Conservation (phyloP, 1,140 invertebrate genomes). For the Globodera rostochiensis region DNA sequence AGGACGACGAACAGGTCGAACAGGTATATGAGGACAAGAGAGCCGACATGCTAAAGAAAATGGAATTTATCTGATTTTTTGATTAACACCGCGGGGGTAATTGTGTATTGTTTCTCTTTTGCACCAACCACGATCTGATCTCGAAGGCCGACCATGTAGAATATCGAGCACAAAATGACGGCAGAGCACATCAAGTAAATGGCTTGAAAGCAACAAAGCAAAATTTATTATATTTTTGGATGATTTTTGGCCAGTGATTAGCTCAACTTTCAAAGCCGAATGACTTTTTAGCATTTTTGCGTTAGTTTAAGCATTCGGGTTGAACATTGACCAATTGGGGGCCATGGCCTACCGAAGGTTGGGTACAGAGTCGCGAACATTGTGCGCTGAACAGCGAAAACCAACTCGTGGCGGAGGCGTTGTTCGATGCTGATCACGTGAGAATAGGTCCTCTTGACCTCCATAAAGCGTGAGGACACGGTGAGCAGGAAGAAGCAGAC, state of each 20-base stretch:
- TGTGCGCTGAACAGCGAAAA: slow-evolving; percentile 48
- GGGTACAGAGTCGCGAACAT: slow-evolving; percentile 52
- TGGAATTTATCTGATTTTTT: too few species aligned
- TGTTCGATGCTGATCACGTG: slow-evolving; percentile 48
- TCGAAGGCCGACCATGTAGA: slow-evolving; percentile 53
- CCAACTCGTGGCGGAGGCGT: slow-evolving; percentile 41
- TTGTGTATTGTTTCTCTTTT: too few species aligned
- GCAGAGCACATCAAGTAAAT: slow-evolving; percentile 47
- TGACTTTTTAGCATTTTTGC: background rate
- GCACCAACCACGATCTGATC: slow-evolving; percentile 21
- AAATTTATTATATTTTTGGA: background rate
- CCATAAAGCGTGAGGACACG: slow-evolving; percentile 42
- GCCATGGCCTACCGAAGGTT: slow-evolving; percentile 37
- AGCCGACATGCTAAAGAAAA: slow-evolving; percentile 23
- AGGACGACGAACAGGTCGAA: slow-evolving; percentile 45
- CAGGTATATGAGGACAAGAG: slow-evolving; percentile 46
- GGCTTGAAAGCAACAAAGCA: slow-evolving; percentile 27
- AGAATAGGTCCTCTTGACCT: slow-evolving; percentile 39
- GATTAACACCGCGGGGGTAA: too few species aligned
- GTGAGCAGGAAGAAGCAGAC: slow-evolving; percentile 54
- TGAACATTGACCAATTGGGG: too few species aligned
- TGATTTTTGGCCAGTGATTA: background rate
- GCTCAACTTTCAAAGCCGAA: too few species aligned
- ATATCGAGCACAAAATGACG: slow-evolving; percentile 45
- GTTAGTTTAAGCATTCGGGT: background rate